phyloP scores from a whole-genome alignment of 2,113 vertebrate genomes.

The Tragulus kanchil region DNA sequence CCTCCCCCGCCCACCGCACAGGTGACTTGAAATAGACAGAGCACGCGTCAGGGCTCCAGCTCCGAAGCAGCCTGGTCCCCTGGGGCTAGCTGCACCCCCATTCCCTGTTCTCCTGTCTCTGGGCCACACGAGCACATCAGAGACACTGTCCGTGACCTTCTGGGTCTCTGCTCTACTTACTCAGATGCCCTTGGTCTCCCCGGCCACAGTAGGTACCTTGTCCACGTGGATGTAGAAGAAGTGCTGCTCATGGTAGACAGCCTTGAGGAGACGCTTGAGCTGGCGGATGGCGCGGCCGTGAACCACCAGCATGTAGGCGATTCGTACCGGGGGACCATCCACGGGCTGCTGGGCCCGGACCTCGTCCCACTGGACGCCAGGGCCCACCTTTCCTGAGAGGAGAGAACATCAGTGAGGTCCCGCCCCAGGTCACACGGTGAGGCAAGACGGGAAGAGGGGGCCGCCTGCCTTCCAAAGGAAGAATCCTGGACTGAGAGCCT shows the following conservation, averaged over 20 bases:
- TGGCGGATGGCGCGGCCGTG: slow-evolving; percentile 96
- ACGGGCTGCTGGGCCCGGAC: slow-evolving; percentile 87
- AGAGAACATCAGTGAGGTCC: not conserved
- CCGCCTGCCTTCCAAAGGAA: not conserved
- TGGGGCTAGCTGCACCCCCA: not conserved
- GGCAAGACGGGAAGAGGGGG: not conserved
- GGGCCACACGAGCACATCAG: not conserved
- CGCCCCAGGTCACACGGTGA: not conserved
- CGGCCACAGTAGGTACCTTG: slow-evolving; percentile 88
- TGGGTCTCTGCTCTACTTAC: not conserved
- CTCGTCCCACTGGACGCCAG: slow-evolving; percentile 91
- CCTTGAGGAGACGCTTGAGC: slow-evolving; percentile 97
- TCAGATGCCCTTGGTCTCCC: not conserved
- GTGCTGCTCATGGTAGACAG: slow-evolving; percentile 96
- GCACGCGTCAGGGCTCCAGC: not conserved
- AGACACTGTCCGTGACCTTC: not conserved
- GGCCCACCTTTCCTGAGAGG: slow-evolving; percentile 90
- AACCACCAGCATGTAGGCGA: slow-evolving; percentile 96
- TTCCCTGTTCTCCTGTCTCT: not conserved
- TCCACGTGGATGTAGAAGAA: slow-evolving; percentile 99
- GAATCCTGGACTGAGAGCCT: not conserved
- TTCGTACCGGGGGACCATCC: slow-evolving; percentile 91
- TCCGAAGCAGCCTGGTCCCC: not conserved
- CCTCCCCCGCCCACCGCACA: not conserved
- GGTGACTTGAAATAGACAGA: not conserved